Conservation (phyloP, 1,140 invertebrate species). For the Drosophila auraria region DNA sequence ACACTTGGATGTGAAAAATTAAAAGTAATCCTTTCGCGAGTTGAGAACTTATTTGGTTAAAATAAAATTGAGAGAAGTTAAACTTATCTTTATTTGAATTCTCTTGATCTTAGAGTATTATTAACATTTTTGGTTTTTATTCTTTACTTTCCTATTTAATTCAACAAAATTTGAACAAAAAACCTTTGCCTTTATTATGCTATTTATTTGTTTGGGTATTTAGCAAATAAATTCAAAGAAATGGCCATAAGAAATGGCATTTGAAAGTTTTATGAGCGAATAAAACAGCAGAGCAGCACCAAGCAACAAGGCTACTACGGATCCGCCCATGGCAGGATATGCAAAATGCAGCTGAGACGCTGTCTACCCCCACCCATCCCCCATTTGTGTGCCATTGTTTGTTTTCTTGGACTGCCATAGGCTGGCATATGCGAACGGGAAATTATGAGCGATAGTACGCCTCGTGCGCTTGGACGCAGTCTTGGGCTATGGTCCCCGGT, state of each 20-base stretch:
- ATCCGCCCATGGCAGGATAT: slow-evolving; percentile 56
- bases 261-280: slow-evolving; percentile 70
- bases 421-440: slow-evolving; percentile 70
- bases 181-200: background rate
- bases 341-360: slow-evolving; percentile 65
- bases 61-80: background rate
- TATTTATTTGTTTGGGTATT: background rate
- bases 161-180: background rate
- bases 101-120: background rate
- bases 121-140: background rate
- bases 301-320: slow-evolving; percentile 29
- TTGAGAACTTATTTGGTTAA: background rate
- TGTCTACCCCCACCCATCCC: slow-evolving; percentile 7
- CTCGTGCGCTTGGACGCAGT: slow-evolving; percentile 30
- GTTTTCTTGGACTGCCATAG: slow-evolving; percentile 46
- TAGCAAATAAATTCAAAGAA: slow-evolving; percentile 47
- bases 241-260: slow-evolving; percentile 51
- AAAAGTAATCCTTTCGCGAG: background rate
- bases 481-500: slow-evolving; percentile 23
- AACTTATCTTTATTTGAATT: background rate
- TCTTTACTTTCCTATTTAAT: background rate
- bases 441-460: slow-evolving; percentile 76
- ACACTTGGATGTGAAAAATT: slow-evolving; percentile 5
- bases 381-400: slow-evolving; percentile 33
- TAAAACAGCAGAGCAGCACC: slow-evolving; percentile 41